These are phyloP conservation scores for Platypus cylindrus DNA, from an alignment of 2,888 invertebrate genomes.

Conservation along the genomic window DNA sequence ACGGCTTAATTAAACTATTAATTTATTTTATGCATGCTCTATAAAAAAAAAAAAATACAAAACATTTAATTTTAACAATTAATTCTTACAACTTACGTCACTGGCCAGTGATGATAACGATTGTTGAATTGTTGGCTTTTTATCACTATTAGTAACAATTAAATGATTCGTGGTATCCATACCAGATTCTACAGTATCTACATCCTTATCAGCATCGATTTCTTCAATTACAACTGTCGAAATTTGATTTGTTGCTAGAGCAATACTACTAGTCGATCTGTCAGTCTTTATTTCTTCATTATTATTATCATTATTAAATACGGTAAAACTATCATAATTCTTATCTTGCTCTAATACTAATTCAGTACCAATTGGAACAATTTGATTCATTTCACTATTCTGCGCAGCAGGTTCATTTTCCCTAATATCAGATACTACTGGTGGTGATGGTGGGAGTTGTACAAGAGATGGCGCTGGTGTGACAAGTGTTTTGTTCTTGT, in stretches of 20 bases:
- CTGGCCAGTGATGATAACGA: constrained; percentile 14
- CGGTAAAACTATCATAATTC: constrained; percentile 20
- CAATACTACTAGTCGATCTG: too few species aligned
- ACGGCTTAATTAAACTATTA: too few species aligned
- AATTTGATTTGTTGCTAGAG: not conserved
- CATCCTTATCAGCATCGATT: constrained; percentile 2
- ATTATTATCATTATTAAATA: constrained; percentile 10
- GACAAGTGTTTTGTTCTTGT: constrained; percentile 10
- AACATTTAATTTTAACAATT: too few species aligned
- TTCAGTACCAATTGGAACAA: too few species aligned
- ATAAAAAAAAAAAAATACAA: too few species aligned
- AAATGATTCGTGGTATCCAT: too few species aligned
- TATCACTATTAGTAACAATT: too few species aligned
- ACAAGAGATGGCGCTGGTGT: too few species aligned
- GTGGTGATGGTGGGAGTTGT: too few species aligned
- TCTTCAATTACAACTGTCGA: constrained; percentile 4
- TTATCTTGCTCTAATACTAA: too few species aligned
- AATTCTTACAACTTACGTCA: constrained; percentile 15
- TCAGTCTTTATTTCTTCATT: constrained; percentile 1
- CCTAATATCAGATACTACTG: too few species aligned
- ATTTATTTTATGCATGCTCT: too few species aligned
- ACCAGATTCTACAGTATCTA: not conserved
- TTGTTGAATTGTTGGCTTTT: constrained; percentile 9
- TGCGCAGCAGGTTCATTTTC: constrained; percentile 4
- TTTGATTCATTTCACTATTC: constrained; percentile 1